Evolutionary conservation across 1,140 invertebrate genomes (phyloP), one percentile per base, ranked within the genome.

Genomic region (Drosophila biarmipes): DNA sequence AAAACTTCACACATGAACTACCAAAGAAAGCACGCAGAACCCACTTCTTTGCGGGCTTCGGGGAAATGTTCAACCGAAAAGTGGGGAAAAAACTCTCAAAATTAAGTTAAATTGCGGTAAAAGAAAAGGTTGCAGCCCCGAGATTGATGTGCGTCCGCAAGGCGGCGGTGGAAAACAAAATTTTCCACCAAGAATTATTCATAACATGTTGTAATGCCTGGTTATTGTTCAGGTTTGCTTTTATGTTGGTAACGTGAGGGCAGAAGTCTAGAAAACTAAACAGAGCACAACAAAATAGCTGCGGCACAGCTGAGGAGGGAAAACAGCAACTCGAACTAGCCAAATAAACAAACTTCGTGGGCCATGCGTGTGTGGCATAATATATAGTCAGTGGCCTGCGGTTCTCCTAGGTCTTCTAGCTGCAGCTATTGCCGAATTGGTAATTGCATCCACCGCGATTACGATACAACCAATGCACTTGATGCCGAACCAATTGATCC

Each of bases 121-220:
- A 58, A 75, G 52, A 48, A 69, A 46, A 56, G 51, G 64, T 38
- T 56, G 64, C 6, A 56, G 51, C 14, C 46, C 15, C 38, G 15
- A 69, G 67, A 48, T 56, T 69, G 66, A 69, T 68, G 64, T 64
- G 64, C 14, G 29, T 12, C 37, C 34, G 8, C 14, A 35, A 37
- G 53, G 46, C 19, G 48, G 43, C 40, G 40, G 35, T 31, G 27
- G 45, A 52, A 55, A 58, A 54, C 27, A 48, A 58, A 81, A 55
- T 87, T 76, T 87, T 87, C 82, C 81, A 81, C 63, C 31, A 76
- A 89, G 84, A 87, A 87, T 87, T 89, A 84, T 87, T 87, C 78
- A 82, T 61, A 75, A 82, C 61, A 75, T 87, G 69, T 87, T 89
- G 82, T 87, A 87, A 87, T 87, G 82, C 63, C 19, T 55, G 79